These are phyloP conservation scores for Deilephila elpenor DNA, from an alignment of 2,888 invertebrate genomes.

Conservation along the genomic window DNA sequence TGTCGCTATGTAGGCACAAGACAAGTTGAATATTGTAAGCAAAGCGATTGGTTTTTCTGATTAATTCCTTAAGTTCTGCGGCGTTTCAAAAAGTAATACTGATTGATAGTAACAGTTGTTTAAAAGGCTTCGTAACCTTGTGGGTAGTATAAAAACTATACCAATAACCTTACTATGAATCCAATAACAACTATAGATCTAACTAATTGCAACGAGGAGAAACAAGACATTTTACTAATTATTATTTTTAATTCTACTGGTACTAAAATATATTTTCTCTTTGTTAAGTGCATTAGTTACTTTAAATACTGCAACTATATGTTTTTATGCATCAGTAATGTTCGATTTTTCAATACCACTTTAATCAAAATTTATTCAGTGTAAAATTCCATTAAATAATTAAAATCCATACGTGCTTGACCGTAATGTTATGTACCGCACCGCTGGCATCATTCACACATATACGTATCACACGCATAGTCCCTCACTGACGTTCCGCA, in stretches of 20 bases:
- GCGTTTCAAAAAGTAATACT: no score
- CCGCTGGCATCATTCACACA: background rate
- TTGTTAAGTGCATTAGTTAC: no score
- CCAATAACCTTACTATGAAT: background rate
- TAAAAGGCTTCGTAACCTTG: no score
- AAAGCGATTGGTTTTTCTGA: no score
- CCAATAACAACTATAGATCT: background rate
- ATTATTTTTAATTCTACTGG: background rate
- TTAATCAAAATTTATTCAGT: background rate
- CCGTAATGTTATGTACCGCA: slow-evolving; percentile 5
- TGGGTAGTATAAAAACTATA: no score
- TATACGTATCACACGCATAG: background rate
- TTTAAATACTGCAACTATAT: no score
- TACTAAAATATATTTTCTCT: no score
- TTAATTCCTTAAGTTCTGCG: no score
- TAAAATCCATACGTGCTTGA: background rate
- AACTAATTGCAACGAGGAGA: background rate
- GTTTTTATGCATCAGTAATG: background rate
- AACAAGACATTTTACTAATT: background rate
- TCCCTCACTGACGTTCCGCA: background rate
- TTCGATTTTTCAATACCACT: background rate
- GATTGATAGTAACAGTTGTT: no score
- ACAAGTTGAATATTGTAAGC: no score
- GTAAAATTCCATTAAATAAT: background rate
- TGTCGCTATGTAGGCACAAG: no score